These are phyloP conservation scores for Apodemus agrarius DNA, from an alignment of 2,797 vertebrate species.

Conservation along the genomic window DNA sequence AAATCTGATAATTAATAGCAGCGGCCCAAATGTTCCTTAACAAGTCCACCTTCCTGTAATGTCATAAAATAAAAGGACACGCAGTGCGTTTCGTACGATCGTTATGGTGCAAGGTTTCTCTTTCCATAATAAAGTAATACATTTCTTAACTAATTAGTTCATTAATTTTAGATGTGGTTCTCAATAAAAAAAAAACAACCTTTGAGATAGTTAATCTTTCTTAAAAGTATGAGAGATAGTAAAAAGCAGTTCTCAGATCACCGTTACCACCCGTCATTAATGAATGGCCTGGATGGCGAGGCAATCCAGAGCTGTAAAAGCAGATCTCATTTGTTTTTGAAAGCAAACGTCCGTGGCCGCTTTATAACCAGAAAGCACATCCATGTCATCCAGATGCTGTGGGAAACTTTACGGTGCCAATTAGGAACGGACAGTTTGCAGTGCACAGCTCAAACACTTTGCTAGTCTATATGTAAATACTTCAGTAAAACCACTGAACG, in stretches of 20 bases:
- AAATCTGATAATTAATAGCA: constrained; percentile 86
- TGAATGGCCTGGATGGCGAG: constrained; percentile 66
- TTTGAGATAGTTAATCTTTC: constrained; percentile 80
- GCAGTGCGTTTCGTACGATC: constrained; percentile 68
- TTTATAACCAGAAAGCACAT: constrained; percentile 84
- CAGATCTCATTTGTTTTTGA: constrained; percentile 78
- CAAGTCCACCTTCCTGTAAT: constrained; percentile 78
- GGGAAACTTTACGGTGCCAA: constrained; percentile 84
- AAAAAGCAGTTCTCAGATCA: constrained; percentile 76
- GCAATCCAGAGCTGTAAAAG: constrained; percentile 63
- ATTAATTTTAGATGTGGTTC: constrained; percentile 82
- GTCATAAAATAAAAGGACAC: constrained; percentile 81
- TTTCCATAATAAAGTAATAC: constrained; percentile 80
- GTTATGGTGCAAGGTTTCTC: constrained; percentile 72
- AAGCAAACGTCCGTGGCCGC: constrained; percentile 81
- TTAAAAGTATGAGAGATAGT: constrained; percentile 76
- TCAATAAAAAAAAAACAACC: constrained; percentile 43
- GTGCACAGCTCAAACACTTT: constrained; percentile 79
- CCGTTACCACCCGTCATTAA: constrained; percentile 61
- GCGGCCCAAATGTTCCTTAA: constrained; percentile 74
- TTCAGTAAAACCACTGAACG: constrained; percentile 86
- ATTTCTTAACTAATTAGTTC: constrained; percentile 84
- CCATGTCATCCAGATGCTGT: constrained; percentile 80
- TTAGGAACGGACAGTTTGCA: constrained; percentile 83
- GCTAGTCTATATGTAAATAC: constrained; percentile 87